Evolutionary conservation across 2,797 vertebrate genomes (phyloP).

Genomic region (Rhinophrynus dorsalis): DNA sequence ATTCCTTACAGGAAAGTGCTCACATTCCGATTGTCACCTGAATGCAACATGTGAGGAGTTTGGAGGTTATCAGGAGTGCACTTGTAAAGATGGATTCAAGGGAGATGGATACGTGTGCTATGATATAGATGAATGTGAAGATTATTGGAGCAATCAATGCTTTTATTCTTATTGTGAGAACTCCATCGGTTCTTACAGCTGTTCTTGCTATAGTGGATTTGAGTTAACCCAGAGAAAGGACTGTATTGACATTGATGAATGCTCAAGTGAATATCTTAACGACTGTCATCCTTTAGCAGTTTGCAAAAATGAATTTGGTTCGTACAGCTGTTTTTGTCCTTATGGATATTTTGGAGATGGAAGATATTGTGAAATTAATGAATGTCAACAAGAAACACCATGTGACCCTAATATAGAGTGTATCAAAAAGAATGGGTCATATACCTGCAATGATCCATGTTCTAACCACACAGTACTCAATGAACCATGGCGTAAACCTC

Average conservation of each 20-base stretch:
- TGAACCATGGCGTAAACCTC: slow-evolving; percentile 52
- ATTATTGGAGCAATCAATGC: neutral
- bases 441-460: slow-evolving; percentile 52
- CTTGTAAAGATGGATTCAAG: slow-evolving; percentile 62
- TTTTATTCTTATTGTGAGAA: slow-evolving; percentile 18
- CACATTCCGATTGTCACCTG: slow-evolving; percentile 43
- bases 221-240: slow-evolving; percentile 49
- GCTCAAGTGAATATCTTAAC: slow-evolving; percentile 47
- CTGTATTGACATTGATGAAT: slow-evolving; percentile 66
- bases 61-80: slow-evolving; percentile 44
- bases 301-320: slow-evolving; percentile 50
- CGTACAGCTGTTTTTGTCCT: slow-evolving; percentile 52
- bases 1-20: neutral
- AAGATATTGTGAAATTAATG: slow-evolving; percentile 22
- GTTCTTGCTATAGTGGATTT: slow-evolving; percentile 57
- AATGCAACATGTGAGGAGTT: slow-evolving; percentile 32
- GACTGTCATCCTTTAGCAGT: slow-evolving; percentile 46
- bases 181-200: slow-evolving; percentile 23
- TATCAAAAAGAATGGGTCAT: neutral
- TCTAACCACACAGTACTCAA: slow-evolving; percentile 27
- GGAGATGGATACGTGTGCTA: slow-evolving; percentile 63
- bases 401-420: slow-evolving; percentile 44
- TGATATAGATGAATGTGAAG: slow-evolving; percentile 53
- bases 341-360: slow-evolving; percentile 53
- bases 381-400: slow-evolving; percentile 29